Evolutionary conservation across 64 coral and sea anemone species (phyloP).

Genomic region (Pocillopora damicornis): DNA sequence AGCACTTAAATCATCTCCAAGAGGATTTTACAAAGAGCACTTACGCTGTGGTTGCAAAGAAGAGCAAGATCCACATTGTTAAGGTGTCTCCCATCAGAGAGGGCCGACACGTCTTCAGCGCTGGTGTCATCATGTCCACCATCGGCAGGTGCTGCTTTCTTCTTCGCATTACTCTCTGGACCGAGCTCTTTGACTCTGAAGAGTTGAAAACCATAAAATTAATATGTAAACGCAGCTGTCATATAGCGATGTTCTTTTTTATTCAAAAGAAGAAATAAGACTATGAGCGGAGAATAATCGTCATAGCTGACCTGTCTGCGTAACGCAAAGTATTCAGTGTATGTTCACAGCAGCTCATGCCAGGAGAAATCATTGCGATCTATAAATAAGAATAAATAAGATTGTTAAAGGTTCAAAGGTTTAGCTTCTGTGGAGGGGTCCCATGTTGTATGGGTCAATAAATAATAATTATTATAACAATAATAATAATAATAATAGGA

Average conservation of each 20-base stretch:
- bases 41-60: conserved; percentile 89
- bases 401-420: background rate
- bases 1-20: no score
- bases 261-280: no score
- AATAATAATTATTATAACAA: no score
- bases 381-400: conserved; percentile 4
- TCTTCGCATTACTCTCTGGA: conserved; percentile 82
- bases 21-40: background rate
- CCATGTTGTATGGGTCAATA: no score
- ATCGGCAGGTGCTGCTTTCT: conserved; percentile 36
- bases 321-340: conserved; percentile 96
- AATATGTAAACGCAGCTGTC: background rate
- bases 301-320: conserved; percentile 75
- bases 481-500: no score
- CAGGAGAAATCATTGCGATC: conserved; percentile 98
- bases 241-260: no score
- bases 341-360: conserved; percentile 94
- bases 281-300: no score
- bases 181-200: conserved; percentile 93
- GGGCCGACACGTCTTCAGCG: conserved; percentile 12
- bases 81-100: conserved; percentile 63
- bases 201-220: background rate
- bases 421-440: no score
- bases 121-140: conserved; percentile 50
- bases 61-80: conserved; percentile 90